Base-by-base conservation (phyloP, 1,140 invertebrate genomes). In the Drosophila sp. region DNA sequence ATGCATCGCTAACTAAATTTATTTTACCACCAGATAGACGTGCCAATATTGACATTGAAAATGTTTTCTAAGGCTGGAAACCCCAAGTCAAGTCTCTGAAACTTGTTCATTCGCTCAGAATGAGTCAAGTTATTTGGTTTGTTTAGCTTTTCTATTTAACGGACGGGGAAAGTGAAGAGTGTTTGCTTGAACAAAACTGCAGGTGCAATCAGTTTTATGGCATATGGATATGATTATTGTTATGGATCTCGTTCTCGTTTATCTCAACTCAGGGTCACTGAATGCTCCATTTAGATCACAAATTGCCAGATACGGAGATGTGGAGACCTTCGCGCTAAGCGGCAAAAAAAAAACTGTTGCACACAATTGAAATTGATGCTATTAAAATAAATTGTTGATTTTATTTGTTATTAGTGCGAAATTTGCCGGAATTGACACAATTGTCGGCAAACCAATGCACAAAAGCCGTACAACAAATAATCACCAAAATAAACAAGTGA, bases 11-110 rank as follows among this genome's bases (percentile, higher is more conserved):
- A 53, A 46, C 48, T 48, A 40, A 51, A 64, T 65, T 63, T 34
- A 66, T 27, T 36, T 48, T 40, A 16, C 27, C 27, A 29, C 46
- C 11, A 14, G 58, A 76, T 29, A 48, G 71, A 64, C 74, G 78
- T 86, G 82, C 80, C 76, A 87, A 86, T 81, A 86, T 87, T 86
- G 81, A 78, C 78, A 86, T 87, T 86, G 78, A 86, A 87, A 70
- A 87, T 63, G 74, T 61, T 63, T 59, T 63, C 51, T 34, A 13
- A 64, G 56, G 46, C 59, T 53, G 46, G 54, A 59, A 67, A 54
- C 51, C 57, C 40, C 41, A 63, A 32, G 32, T 16, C 32, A 53
- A 62, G 21, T 21, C 73, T 38, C 34, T 45, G 34, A 59, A 58
- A 69, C 56, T 36, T 29, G 54, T 59, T 57, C 25, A 11, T 62